Percentiles rank a stretch among this genome's conserved stretches.
These are phyloP conservation scores for Strigamia crassipes DNA, from an alignment of 2,888 invertebrate species.

Conservation along the genomic window DNA sequence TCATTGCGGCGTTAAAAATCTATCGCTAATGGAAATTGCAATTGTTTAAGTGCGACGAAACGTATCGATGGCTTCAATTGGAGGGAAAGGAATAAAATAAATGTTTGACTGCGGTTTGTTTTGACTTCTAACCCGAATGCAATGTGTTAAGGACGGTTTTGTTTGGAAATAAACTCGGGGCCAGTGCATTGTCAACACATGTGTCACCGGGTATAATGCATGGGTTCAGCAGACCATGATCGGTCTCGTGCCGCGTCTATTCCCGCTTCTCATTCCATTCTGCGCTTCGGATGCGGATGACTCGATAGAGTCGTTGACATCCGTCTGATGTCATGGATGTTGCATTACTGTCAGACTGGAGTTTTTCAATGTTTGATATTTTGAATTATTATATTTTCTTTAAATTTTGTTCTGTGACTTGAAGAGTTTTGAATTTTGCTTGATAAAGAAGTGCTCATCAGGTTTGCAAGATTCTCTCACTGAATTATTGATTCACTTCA, in stretches of 20 bases:
- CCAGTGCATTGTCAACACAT: constrained; percentile 42
- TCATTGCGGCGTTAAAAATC: not conserved
- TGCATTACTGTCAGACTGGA: not conserved
- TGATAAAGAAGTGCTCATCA: not conserved
- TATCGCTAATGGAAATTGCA: not conserved
- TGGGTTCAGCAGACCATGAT: constrained; percentile 33
- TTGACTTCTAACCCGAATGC: constrained; percentile 27
- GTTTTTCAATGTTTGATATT: not conserved
- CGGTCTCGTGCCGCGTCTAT: constrained; percentile 1
- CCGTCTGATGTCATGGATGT: constrained; percentile 26
- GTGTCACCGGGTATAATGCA: constrained; percentile 36
- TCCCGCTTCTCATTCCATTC: constrained; percentile 21
- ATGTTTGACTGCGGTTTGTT: not conserved
- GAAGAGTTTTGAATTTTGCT: not conserved
- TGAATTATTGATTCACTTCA: constrained; percentile 35
- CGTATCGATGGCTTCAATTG: not conserved
- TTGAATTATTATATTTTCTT: no score
- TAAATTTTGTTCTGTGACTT: no score
- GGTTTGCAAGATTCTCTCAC: constrained; percentile 2
- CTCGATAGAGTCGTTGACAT: constrained; percentile 40
- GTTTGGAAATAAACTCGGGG: constrained; percentile 36
- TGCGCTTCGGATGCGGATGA: constrained; percentile 25
- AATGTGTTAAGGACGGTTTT: constrained; percentile 21
- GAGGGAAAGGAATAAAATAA: not conserved
- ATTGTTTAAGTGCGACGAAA: not conserved